A percentile compares a stretch with the other conserved stretches of the same genome.
Conservation (phyloP, 2,888 invertebrate species). For the Cephus pulcher region DNA sequence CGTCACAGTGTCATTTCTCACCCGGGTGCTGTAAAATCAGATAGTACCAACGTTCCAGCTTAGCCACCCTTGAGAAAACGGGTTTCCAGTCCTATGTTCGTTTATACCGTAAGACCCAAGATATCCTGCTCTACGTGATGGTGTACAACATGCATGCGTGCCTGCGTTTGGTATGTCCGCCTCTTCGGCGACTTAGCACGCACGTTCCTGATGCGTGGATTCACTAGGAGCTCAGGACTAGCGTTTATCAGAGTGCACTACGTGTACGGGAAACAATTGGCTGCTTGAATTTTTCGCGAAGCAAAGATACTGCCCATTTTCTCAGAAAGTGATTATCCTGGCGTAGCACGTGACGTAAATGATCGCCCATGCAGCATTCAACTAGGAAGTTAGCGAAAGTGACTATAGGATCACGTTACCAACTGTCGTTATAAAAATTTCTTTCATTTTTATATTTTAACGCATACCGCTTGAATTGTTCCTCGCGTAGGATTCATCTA, state of each 20-base stretch:
- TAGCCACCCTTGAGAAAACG: background rate
- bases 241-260: background rate
- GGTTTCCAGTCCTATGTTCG: background rate
- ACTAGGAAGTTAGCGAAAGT: background rate
- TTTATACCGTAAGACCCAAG: background rate
- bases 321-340: background rate
- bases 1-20: constrained; percentile 21
- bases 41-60: background rate
- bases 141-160: background rate
- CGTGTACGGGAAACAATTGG: background rate
- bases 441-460: background rate
- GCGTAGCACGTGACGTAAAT: background rate
- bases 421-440: background rate
- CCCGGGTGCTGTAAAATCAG: constrained; percentile 17
- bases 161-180: background rate
- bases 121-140: background rate
- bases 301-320: background rate
- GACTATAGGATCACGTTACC: background rate
- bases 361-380: background rate
- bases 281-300: background rate
- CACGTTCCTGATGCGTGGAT: background rate
- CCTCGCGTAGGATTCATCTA: background rate
- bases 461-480: background rate
- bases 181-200: background rate
- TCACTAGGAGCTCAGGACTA: background rate